Evolutionary conservation across 2,797 vertebrate genomes (phyloP), one percentile per base, ranked within the genome.

Genomic region (Cirrhinus molitorella): DNA sequence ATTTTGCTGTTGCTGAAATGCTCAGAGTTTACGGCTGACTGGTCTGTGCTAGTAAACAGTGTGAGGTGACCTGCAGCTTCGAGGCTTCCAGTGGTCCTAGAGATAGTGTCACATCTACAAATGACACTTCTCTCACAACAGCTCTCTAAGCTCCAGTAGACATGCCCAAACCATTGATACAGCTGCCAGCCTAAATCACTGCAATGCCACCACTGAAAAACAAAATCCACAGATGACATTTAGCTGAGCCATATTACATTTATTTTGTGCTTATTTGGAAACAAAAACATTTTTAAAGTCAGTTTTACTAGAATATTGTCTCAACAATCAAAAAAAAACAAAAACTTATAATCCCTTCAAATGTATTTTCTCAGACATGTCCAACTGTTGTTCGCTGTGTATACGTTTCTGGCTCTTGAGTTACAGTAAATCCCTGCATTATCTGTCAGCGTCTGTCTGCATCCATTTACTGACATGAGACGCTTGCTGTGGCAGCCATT

Each of bases 381-480:
- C 23, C 40, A 31, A 23, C 43, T 17, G 34, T 23, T 53, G 61
- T 37, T 21, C 2, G 5, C 68, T 75, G 65, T 34, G 5, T 23
- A 9, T 12, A 19, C n/a, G 23, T 61, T 45, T 68, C n/a, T 28
- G 3, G 16, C 51, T 83, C 25, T n/a, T 59, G 57, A 77, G 34
- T 78, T 49, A 51, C 57, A 9, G 61, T 34, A 34, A 25, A 37
- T 53, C 21, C 47, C 47, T 37, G 31, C 55, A 3, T n/a, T 66
- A 6, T 28, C 79, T 34, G 53, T 61, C 67, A 76, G 37, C 23
- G 14, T 43, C 31, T 31, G 9, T 34, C 45, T 63, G 25, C 70
- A 37, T 49, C 47, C 47, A n/a, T 85, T 83, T 76, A 21, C 77
- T 19, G 17, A 80, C 23, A 28, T 11, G 23, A 80, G 61, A 61